Evolutionary conservation across 2,113 vertebrate genomes (phyloP).

Genomic region (Phaetusa simplex): DNA sequence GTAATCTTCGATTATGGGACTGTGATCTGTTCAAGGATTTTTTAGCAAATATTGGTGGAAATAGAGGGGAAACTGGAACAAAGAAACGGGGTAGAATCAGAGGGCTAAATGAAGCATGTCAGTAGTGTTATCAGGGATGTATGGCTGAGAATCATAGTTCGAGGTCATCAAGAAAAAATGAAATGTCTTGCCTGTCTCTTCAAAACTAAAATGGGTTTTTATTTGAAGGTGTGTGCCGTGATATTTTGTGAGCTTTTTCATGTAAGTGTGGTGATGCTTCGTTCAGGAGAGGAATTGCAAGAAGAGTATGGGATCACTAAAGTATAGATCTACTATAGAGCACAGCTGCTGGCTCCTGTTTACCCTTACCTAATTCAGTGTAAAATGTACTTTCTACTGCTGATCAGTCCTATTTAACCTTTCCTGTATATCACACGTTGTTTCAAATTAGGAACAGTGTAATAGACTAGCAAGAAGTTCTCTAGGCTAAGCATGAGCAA

Average conservation of each 20-base stretch:
- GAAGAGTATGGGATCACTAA: neutral
- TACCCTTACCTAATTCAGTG: neutral
- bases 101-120: neutral
- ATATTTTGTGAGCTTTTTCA: neutral
- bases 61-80: neutral
- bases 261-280: neutral
- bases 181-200: neutral
- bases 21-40: neutral
- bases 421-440: neutral
- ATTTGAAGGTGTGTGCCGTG: neutral
- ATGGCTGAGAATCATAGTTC: neutral
- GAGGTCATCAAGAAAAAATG: neutral
- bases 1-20: neutral
- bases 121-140: neutral
- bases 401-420: slow-evolving; percentile 24
- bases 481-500: neutral
- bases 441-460: neutral
- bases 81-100: neutral
- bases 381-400: slow-evolving; percentile 17
- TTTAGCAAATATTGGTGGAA: neutral
- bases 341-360: neutral
- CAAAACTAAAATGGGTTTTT: neutral
- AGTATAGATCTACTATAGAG: neutral
- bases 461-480: neutral
- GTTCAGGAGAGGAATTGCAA: neutral